These are phyloP conservation scores for Micronycteris hirsuta DNA, from an alignment of 2,113 vertebrate species.

Conservation along the genomic window DNA sequence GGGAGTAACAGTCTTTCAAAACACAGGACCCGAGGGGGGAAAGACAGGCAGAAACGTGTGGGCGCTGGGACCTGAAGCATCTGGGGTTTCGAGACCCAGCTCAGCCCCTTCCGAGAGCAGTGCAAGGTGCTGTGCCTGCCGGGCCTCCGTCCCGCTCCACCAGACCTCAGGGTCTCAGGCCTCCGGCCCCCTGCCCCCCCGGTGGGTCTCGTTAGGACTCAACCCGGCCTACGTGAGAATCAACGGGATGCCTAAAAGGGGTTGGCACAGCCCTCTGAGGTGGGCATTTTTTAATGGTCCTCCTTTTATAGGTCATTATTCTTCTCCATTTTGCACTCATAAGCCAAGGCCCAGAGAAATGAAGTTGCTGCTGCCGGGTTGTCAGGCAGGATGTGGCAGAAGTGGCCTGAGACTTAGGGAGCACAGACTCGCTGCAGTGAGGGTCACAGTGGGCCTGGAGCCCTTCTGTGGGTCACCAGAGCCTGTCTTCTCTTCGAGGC, in stretches of 20 bases:
- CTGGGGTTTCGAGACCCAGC: background rate
- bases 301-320: background rate
- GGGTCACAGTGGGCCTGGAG: background rate
- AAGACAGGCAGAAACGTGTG: background rate
- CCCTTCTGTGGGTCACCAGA: background rate
- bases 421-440: too few species aligned
- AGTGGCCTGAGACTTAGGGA: too few species aligned
- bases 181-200: too few species aligned
- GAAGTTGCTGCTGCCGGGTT: background rate
- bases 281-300: background rate
- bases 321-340: background rate
- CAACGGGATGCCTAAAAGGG: background rate
- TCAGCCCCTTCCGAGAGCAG: background rate
- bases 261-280: background rate
- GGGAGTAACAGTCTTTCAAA: background rate
- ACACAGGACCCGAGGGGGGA: background rate
- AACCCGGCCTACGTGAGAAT: background rate
- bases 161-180: background rate
- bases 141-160: rapidly evolving
- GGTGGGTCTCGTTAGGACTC: background rate
- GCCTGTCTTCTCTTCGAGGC: background rate
- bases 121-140: rapidly evolving
- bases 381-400: background rate
- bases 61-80: background rate
- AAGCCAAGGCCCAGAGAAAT: background rate